These are phyloP conservation scores for Cygnus olor DNA, from an alignment of 2,797 vertebrate species.

Conservation along the genomic window DNA sequence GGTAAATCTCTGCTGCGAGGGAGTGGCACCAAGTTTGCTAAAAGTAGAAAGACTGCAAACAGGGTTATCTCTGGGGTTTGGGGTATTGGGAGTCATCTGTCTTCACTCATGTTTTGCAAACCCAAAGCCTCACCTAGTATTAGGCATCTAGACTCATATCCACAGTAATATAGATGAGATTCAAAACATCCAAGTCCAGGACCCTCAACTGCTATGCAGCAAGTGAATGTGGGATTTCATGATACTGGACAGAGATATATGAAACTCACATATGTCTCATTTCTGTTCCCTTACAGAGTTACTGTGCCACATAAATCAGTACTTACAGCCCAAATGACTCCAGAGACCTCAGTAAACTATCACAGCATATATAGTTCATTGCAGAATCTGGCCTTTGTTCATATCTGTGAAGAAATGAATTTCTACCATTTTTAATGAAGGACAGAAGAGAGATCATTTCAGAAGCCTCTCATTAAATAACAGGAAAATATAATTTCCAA, in stretches of 20 bases:
- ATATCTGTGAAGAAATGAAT: background rate
- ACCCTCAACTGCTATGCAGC: background rate
- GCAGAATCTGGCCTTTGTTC: background rate
- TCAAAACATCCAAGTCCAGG: background rate
- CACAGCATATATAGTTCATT: background rate
- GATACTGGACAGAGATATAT: background rate
- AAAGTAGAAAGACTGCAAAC: background rate
- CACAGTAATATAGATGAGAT: background rate
- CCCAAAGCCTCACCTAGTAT: accelerated
- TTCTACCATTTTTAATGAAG: background rate
- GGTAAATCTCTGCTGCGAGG: background rate
- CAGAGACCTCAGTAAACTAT: background rate
- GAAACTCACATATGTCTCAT: background rate
- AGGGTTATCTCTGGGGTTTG: background rate
- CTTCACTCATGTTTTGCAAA: background rate
- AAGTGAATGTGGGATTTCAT: background rate
- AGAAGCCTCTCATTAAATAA: background rate
- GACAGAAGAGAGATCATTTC: background rate
- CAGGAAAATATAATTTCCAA: background rate
- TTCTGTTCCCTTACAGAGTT: background rate
- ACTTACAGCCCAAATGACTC: background rate
- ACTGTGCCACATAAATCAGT: background rate
- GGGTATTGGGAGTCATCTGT: background rate
- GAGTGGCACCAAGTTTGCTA: background rate
- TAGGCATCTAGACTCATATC: background rate